Conservation (phyloP, 2,113 vertebrate species). For the Canis aureus region DNA sequence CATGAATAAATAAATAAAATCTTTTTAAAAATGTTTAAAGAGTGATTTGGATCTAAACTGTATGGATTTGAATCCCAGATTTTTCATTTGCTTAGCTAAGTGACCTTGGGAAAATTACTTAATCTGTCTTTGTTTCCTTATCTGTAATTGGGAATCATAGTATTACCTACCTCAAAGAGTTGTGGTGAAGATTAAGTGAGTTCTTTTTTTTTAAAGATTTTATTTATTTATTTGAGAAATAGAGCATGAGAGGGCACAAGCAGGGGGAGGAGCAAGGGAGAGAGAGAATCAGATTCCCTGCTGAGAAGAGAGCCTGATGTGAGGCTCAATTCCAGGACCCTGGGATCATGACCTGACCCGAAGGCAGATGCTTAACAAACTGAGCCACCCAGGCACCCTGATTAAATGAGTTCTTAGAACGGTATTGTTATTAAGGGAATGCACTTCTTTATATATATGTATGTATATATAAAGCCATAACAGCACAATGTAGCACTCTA, state of each 20-base stretch:
- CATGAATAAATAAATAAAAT: background rate
- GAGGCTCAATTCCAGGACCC: no score
- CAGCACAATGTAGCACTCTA: background rate
- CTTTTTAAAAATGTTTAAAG: background rate
- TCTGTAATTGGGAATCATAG: background rate
- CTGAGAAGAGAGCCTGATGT: no score
- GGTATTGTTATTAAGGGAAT: background rate
- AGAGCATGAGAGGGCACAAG: no score
- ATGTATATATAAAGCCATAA: background rate
- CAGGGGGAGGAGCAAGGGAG: no score
- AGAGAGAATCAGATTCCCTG: no score
- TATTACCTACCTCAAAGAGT: background rate
- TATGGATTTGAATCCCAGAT: background rate
- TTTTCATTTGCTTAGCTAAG: constrained; percentile 2
- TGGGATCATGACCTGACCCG: no score
- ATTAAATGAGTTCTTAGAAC: background rate
- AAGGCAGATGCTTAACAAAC: no score
- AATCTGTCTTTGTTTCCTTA: constrained; percentile 36
- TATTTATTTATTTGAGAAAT: no score
- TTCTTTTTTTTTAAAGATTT: background rate
- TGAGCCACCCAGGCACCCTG: no score
- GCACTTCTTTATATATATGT: background rate
- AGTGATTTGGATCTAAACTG: constrained; percentile 38
- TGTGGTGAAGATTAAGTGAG: background rate
- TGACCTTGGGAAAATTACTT: background rate